Percentiles rank a stretch among this genome's conserved stretches.
Conservation (phyloP, 92 coral and sea anemone genomes). For the Actinernus sp. region DNA sequence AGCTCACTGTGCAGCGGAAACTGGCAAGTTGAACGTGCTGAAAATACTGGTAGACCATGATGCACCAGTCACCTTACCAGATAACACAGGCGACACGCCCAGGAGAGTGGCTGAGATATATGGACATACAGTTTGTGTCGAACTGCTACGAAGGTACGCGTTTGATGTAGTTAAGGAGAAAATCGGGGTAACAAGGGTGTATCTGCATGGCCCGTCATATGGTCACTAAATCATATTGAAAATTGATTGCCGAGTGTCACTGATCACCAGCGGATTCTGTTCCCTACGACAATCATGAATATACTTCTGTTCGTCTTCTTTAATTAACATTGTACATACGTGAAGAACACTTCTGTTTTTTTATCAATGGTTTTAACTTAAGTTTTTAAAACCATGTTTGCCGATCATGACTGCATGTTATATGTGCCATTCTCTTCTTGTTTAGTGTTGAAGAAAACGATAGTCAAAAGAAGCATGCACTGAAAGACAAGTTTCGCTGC, state of each 20-base stretch:
- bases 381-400: too few species aligned
- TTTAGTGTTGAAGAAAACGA: slow-evolving; percentile 80
- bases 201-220: too few species aligned
- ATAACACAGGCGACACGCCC: slow-evolving; percentile 89
- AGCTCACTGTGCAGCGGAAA: slow-evolving; percentile 99
- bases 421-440: background rate
- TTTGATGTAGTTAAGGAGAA: too few species aligned
- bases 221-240: too few species aligned
- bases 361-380: too few species aligned
- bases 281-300: too few species aligned
- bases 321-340: too few species aligned
- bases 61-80: slow-evolving; percentile 85
- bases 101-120: slow-evolving; percentile 94
- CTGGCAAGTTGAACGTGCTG: slow-evolving; percentile 76
- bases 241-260: too few species aligned
- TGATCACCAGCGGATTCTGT: too few species aligned
- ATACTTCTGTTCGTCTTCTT: too few species aligned
- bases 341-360: too few species aligned
- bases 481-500: slow-evolving; percentile 78
- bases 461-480: slow-evolving; percentile 67
- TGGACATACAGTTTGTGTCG: slow-evolving; percentile 81
- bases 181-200: too few species aligned
- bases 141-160: slow-evolving; percentile 87
- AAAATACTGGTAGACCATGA: slow-evolving; percentile 78
- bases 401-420: background rate